Evolutionary conservation across 2,797 vertebrate species (phyloP).

Genomic region (Lutjanus campechanus): DNA sequence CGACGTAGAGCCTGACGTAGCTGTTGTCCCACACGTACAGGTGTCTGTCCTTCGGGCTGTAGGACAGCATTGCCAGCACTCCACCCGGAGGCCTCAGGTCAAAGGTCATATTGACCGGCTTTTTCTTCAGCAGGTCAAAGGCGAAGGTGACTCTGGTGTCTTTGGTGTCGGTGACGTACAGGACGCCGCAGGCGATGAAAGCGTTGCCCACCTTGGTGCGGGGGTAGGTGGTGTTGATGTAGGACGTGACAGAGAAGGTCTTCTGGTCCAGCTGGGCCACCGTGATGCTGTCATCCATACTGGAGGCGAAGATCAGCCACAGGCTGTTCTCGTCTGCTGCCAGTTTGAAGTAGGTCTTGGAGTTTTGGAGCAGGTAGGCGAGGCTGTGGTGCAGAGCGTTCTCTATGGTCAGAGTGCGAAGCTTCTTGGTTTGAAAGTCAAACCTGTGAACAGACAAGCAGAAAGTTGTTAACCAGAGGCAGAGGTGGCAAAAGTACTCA

Average conservation of each 20-base stretch:
- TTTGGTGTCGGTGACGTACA: conserved; percentile 95
- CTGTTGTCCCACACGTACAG: conserved; percentile 94
- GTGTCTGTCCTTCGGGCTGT: conserved; percentile 89
- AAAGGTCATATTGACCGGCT: conserved; percentile 90
- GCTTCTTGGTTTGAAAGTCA: conserved; percentile 83
- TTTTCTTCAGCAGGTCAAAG: conserved; percentile 91
- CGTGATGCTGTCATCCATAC: conserved; percentile 88
- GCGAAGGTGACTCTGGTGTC: conserved; percentile 91
- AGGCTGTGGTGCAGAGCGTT: conserved; percentile 90
- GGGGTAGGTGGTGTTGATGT: conserved; percentile 94
- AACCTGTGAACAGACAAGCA: conserved; percentile 80
- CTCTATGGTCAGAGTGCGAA: conserved; percentile 85
- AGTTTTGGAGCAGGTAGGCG: conserved; percentile 93
- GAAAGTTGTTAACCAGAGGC: neutral
- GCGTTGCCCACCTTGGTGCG: conserved; percentile 94
- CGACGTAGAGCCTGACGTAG: conserved; percentile 88
- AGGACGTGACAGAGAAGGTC: conserved; percentile 86
- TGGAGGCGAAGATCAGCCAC: conserved; percentile 96
- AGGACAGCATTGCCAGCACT: conserved; percentile 94
- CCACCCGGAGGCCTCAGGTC: conserved; percentile 88
- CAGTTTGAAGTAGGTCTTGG: conserved; percentile 97
- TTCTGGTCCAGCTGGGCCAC: conserved; percentile 91
- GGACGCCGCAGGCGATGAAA: conserved; percentile 92
- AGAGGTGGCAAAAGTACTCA: no score
- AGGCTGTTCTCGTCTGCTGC: conserved; percentile 93